Percentiles rank a stretch among this genome's conserved stretches.
Evolutionary conservation across 2,888 invertebrate genomes (phyloP).

Genomic region (Cephus pulcher): DNA sequence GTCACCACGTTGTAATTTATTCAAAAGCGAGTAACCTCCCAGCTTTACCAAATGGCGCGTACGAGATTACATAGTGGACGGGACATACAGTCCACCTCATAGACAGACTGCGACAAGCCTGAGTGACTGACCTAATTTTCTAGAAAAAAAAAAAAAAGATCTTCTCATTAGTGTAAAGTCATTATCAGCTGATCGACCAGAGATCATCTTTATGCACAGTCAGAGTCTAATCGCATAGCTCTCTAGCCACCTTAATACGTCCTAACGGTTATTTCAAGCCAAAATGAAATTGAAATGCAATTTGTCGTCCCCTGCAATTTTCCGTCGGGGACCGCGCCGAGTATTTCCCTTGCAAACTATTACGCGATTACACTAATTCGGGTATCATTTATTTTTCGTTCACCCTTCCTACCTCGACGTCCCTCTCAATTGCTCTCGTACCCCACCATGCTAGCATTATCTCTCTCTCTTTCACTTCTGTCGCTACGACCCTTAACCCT

Average conservation of each 20-base stretch:
- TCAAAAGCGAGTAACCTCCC: not conserved
- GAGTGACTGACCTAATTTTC: not conserved
- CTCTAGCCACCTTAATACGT: conserved; percentile 11
- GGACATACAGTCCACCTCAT: not conserved
- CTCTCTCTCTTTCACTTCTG: conserved; percentile 30
- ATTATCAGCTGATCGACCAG: not conserved
- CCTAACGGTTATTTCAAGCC: conserved; percentile 50
- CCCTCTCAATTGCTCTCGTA: conserved; percentile 29
- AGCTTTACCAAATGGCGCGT: not conserved
- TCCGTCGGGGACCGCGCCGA: conserved; percentile 35
- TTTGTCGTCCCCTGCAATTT: conserved; percentile 59
- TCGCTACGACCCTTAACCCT: conserved; percentile 33
- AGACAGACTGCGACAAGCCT: not conserved
- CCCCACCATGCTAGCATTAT: conserved; percentile 24
- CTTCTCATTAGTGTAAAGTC: not conserved
- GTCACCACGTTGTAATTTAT: conserved; percentile 11
- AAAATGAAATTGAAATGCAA: conserved; percentile 65
- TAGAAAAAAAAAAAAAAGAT: not conserved
- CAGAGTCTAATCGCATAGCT: not conserved
- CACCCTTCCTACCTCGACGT: conserved; percentile 44
- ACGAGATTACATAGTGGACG: not conserved
- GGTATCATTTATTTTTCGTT: conserved; percentile 65
- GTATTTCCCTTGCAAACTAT: conserved; percentile 62
- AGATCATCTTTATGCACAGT: not conserved
- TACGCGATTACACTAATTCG: conserved; percentile 65